A percentile compares a stretch with the other conserved stretches of the same genome.
Conservation (phyloP, 1,140 invertebrate species). For the Sipha flava region DNA sequence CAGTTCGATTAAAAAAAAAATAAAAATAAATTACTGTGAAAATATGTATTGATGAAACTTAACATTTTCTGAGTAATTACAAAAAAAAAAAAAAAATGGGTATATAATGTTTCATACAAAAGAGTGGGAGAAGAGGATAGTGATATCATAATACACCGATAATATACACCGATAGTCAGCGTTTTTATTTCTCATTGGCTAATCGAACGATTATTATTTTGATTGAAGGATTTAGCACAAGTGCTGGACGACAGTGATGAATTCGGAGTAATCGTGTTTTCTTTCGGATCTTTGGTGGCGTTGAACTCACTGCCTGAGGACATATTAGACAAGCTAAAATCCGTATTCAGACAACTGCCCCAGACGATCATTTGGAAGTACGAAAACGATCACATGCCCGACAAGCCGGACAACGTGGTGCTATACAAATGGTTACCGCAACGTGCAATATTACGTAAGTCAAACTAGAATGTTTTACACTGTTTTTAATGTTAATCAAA, state of each 20-base stretch:
- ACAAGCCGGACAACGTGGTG: slow-evolving; percentile 52
- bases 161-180: no score
- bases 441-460: slow-evolving; percentile 52
- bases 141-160: no score
- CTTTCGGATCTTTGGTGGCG: slow-evolving; percentile 39
- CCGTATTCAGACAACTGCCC: slow-evolving; percentile 42
- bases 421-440: slow-evolving; percentile 55
- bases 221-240: neutral
- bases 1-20: no score
- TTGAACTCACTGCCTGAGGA: slow-evolving; percentile 35
- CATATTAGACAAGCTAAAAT: slow-evolving; percentile 35
- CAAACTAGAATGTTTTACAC: no score
- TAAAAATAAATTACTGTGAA: no score
- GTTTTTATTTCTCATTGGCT: no score
- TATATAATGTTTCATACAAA: no score
- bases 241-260: neutral
- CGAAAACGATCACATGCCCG: slow-evolving; percentile 44
- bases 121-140: no score
- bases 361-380: slow-evolving; percentile 51
- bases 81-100: no score
- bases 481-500: no score
- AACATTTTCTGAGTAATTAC: no score
- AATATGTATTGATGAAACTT: no score
- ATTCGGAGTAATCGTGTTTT: slow-evolving; percentile 42
- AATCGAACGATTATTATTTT: neutral